These are phyloP conservation scores for Centruroides vittatus DNA, from an alignment of 1,140 invertebrate species.

Conservation along the genomic window DNA sequence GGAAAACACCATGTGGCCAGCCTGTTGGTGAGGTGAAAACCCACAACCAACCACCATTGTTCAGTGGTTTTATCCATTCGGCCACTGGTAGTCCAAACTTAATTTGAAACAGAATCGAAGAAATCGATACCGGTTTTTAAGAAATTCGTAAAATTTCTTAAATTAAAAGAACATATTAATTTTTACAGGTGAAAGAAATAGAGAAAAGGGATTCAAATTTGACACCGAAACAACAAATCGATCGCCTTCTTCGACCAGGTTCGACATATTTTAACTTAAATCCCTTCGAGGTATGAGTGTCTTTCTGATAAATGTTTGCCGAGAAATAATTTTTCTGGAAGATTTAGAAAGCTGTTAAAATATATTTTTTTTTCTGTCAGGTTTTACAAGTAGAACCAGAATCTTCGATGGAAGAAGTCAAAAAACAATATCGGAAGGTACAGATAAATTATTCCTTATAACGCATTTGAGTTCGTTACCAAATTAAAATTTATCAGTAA, in stretches of 20 bases:
- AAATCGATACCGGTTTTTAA: too few species aligned
- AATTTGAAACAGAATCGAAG: too few species aligned
- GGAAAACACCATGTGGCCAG: too few species aligned
- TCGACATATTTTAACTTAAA: conserved; percentile 95
- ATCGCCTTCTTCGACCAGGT: conserved; percentile 75
- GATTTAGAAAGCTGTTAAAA: conserved; percentile 1
- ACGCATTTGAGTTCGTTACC: too few species aligned
- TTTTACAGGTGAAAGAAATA: conserved; percentile 74
- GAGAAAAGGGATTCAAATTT: conserved; percentile 80
- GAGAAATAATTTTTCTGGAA: background rate
- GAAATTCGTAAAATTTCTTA: too few species aligned
- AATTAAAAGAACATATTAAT: too few species aligned
- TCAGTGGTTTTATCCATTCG: too few species aligned
- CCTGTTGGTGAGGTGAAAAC: too few species aligned
- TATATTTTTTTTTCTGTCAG: conserved; percentile 21
- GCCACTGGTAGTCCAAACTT: too few species aligned
- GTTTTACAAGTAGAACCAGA: conserved; percentile 86
- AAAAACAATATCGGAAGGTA: conserved; percentile 80
- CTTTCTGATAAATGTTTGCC: background rate
- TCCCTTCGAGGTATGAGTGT: conserved; percentile 58
- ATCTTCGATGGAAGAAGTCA: conserved; percentile 72
- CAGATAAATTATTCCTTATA: too few species aligned
- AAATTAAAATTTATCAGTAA: too few species aligned
- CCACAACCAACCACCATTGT: too few species aligned
- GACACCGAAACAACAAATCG: conserved; percentile 89